Conservation (phyloP, 2,113 vertebrate genomes). For the Carassius auratus region DNA sequence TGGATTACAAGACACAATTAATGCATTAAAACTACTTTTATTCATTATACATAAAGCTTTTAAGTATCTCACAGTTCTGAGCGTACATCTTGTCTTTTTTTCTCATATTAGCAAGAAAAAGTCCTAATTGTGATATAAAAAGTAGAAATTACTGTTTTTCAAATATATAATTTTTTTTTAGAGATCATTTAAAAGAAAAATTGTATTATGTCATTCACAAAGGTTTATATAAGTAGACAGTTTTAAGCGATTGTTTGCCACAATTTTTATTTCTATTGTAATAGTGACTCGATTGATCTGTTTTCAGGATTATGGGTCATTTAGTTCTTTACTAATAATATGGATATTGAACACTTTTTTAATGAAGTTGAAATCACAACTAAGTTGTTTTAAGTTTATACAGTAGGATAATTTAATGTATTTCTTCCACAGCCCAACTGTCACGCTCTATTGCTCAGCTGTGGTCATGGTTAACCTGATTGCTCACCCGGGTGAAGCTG, state of each 20-base stretch:
- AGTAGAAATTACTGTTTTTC: too few relatives aligned
- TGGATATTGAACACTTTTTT: neutral
- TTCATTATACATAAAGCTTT: too few relatives aligned
- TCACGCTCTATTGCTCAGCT: neutral
- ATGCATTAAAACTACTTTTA: too few relatives aligned
- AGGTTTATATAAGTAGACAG: neutral
- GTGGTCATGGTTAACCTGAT: neutral
- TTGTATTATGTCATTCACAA: neutral
- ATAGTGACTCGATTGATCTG: neutral
- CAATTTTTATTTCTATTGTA: neutral
- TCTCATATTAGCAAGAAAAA: too few relatives aligned
- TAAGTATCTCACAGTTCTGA: too few relatives aligned
- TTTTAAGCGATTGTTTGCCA: too few relatives aligned
- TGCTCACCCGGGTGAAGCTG: slow-evolving; percentile 1
- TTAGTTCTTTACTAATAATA: neutral
- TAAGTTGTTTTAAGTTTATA: neutral
- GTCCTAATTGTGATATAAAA: too few relatives aligned
- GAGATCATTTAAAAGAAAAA: too few relatives aligned
- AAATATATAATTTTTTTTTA: too few relatives aligned
- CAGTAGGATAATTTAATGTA: neutral
- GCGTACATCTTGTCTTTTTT: too few relatives aligned
- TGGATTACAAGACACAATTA: too few relatives aligned
- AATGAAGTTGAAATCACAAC: neutral
- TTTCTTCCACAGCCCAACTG: neutral
- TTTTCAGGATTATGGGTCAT: neutral